Evolutionary conservation across 64 coral and sea anemone species (phyloP), one percentile per base, ranked within the genome.

Genomic region (Stylophora pistillata): DNA sequence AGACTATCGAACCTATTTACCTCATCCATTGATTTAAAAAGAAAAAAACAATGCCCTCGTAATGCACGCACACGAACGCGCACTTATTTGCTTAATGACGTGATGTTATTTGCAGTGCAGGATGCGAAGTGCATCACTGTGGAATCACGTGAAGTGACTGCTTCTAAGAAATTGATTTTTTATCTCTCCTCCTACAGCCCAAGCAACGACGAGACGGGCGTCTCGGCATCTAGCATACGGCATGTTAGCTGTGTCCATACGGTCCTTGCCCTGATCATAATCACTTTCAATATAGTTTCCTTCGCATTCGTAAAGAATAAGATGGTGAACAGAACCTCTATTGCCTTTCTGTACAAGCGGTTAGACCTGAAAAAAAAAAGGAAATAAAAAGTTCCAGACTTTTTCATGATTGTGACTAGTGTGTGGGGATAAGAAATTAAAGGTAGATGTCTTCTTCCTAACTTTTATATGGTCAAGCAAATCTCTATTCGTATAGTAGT

Each of bases 301-400:
- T 17, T 85, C 23, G 6, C 89, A 91, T 33, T 91, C 89, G 31
- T 63, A 58, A 10, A 91, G 53, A 1, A 91, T 2, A 13, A 91
- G 75, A 58, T 91, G 89, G 31, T 91, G 89, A 5, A 91, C 89
- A 14, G 84, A 85, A 37, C 78, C 89, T 76, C 84, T 78, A 30
- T 91, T 91, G 32, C 70, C 89, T 83, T 79, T 71, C 23, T 83
- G 78, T 5, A 91, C 65, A 34, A 54, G 18, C 10, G 78, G 79
- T 1, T 83, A 53, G 57, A 91, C 32, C 89, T 91, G 20, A 13
- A 85, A 91, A 47, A n/a, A 17, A 56, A 27, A 87, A 58, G 18
- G 21, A 15, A 20, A 26, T 64, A 3, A 64, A 64, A 18, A 21
- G 23, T 64, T 64, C 0, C 4, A 21, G 61, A 31, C 37, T 47